Conservation (phyloP, 2,888 invertebrate species). For the Amblyjoppa fuscipennis region DNA sequence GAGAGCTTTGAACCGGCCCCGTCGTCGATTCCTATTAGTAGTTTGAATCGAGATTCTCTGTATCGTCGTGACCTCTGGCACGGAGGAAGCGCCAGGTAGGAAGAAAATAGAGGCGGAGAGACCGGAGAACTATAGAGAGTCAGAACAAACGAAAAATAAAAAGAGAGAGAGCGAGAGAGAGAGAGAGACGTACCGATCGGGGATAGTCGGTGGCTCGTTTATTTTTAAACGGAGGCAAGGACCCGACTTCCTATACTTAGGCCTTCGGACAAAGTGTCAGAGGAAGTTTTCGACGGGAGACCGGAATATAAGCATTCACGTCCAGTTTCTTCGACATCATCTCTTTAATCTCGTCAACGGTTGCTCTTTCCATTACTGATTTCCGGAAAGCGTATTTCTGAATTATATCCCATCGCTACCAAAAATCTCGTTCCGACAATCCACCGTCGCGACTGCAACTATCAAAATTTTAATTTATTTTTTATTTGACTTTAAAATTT, state of each 20-base stretch:
- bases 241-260: conserved; percentile 77
- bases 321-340: conserved; percentile 63
- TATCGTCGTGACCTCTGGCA: conserved; percentile 15
- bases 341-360: neutral
- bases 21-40: conserved; percentile 11
- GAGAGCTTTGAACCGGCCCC: neutral
- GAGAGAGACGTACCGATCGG: conserved; percentile 25
- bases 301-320: conserved; percentile 76
- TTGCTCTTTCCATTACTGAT: no score
- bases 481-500: neutral
- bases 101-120: conserved; percentile 50
- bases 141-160: conserved; percentile 28
- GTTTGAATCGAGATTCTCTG: conserved; percentile 6
- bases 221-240: conserved; percentile 77
- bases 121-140: conserved; percentile 21
- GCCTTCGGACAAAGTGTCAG: conserved; percentile 30
- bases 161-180: neutral
- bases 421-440: neutral
- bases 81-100: neutral
- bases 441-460: neutral
- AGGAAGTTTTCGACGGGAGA: neutral
- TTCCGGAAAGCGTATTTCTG: no score
- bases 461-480: no score
- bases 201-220: conserved; percentile 52
- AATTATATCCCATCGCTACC: no score